Base-by-base conservation (phyloP, 2,797 vertebrate species). In the Amblyopsis hoosieri region DNA sequence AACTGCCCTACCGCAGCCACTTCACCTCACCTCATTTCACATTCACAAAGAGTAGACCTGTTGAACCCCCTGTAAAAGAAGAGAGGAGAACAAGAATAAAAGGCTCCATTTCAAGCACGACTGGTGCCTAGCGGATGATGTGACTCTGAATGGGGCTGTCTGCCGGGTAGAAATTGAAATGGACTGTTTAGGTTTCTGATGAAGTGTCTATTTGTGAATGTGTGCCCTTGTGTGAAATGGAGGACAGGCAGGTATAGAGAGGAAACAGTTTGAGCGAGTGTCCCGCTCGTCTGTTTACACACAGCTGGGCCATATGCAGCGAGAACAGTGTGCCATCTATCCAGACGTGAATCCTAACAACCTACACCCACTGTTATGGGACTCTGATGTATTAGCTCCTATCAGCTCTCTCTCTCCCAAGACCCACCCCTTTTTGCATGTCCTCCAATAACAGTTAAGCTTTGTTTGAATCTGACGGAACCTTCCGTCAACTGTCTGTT, bases 11-110 rank as follows among this genome's bases (percentile, higher is more conserved):
- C 64, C 71, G 77, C 78, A 85, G 72, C 76, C 80, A 74, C 68
- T 83, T 83, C 59, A 61, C 68, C 66, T 79, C 76, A 83, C 73
- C 75, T 85, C 81, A 78, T 85, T 89, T 86, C 82, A 82, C 78
- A 80, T 60, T 17, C 65, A 72, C 74, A 72, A 46, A 71, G 78
- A 66, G 58, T 63, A 74, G 67, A 70, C 61, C 72, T 54, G 50
- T 73, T 60, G 72, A 84, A 78, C 69, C 75, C 72, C 76, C 15
- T 84, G 66, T 63, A 54, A 74, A 73, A 81, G 81, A 82, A 83
- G 37, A 67, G 73, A 72, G 33, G 71, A 72, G 62, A 81, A 71
- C 6, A 11, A 59, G 66, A 66, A 66, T 79, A 83, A 81, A 57
- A 4, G 67, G 70, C 78, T 81, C 63, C 66, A 84, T 87, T 87